Evolutionary conservation across 2,888 invertebrate species (phyloP), one percentile per base, ranked within the genome.

Genomic region (Hirtodrosophila alboralis): DNA sequence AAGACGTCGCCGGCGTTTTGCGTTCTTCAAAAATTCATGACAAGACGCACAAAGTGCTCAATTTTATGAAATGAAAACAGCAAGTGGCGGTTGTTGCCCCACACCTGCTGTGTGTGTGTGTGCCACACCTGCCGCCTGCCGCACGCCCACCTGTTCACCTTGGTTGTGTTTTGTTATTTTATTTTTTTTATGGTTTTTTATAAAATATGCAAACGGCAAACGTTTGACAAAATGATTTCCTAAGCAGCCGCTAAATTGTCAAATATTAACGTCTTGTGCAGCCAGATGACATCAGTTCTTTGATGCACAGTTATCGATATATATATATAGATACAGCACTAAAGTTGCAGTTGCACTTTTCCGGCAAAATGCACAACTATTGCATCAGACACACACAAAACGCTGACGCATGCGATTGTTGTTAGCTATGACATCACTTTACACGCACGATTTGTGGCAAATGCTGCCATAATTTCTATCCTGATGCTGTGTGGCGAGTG

Each of bases 381-480:
- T 79, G 86, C 78, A 83, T 79, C 79, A 85, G 59, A 79, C 58
- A 53, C 12, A 47, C 41, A 70, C 33, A 81, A 85, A 65, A 57
- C 62, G 79, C 79, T 79, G 79, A 79, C 79, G 79, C 79, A 79
- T 86, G 86, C 63, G 80, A n/a, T n/a, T n/a, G 49, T 36, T 41
- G 45, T 60, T 44, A 62, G 63, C 79, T 54, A 81, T 83, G 81
- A 83, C 81, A 83, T 83, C 86, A 83, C 86, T 86, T 83, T 86
- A 80, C 78, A 83, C 81, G 81, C 81, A 83, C 81, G 86, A 83
- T 83, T 83, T 83, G 81, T 83, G 78, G 84, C 86, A 77, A 83
- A 84, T 75, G 77, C 78, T 72, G 86, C 86, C 84, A 86, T 86
- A 80, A 86, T 83, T 86, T 86, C 64, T 77, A 65, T 60, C 66